Evolutionary conservation across 2,888 invertebrate species (phyloP), one percentile per base, ranked within the genome.

Genomic region (Agrochola circellaris): DNA sequence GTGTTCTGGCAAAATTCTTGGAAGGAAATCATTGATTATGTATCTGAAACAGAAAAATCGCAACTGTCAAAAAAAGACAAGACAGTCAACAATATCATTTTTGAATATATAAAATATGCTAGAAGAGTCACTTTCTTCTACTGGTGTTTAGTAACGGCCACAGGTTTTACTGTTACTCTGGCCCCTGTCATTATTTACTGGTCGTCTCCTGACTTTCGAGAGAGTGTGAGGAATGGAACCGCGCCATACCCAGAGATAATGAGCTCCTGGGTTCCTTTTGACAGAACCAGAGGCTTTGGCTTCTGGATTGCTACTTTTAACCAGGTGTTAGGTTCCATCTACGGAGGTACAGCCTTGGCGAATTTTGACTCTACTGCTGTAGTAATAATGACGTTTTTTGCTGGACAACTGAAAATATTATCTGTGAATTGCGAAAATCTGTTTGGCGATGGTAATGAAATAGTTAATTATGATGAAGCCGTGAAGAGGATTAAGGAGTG

Each of bases 201-300:
- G n/a, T 90, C 94, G 0, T 93, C 94, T 3, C 34, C 88, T 7
- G 88, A 89, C 4, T 79, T 85, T 38, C 88, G 90, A 34, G 85
- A 84, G 23, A 77, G 87, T 5, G 90, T 93, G 2, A 89, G 71
- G 38, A 93, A 94, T 80, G 93, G 92, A 2, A 88, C 91, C 7
- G 38, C 78, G 9, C 88, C 93, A 3, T 95, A 94, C 88, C 95
- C 96, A 61, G 95, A 96, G 88, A 94, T 96, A 73, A 90, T 96
- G 89, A 96, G 95, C 69, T 95, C 95, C 4, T 96, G 95, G 95
- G 82, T 92, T 4, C 96, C 95, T 5, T 94, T 95, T 75, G 93
- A 96, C 74, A 94, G 90, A 79, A 88, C 93, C 0, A 88, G 85
- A 77, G 94, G 95, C 0, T 75, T 84, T 2, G 95, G 95, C 0